Evolutionary conservation across 64 coral and sea anemone genomes (phyloP), one percentile per base, ranked within the genome.

Genomic region (Montipora sp.): DNA sequence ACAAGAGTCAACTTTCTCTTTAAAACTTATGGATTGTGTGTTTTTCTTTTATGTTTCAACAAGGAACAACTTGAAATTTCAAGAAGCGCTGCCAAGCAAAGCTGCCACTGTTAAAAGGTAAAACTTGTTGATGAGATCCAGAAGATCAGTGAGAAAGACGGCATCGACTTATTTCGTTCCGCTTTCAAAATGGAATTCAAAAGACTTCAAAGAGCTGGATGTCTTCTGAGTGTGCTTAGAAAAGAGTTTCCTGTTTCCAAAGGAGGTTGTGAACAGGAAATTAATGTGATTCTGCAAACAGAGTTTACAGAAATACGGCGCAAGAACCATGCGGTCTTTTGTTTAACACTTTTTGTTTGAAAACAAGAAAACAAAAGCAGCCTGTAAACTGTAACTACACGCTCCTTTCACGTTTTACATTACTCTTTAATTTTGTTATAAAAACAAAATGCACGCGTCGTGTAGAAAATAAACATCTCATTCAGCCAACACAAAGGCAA

Each of bases 1-100:
- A 88, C 77, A 12, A 87, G 78, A 93, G 27, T 93, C 91, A 65
- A 93, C 83, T 93, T 93, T 93, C 91, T 88, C 91, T 93, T 93
- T 57, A 93, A 93, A 93, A 88, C 83, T 93, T 93, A 93, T 93
- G 48, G 75, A 73, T 87, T 93, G 91, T 93, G 48, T 93, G 47
- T 55, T 93, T 80, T 93, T 93, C 91, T 81, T 93, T 93, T 93
- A 80, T 93, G 75, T 93, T 88, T 93, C 91, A 88, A 93, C 84
- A 93, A 78, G 91, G 47, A 24, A 79, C 83, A 93, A 87, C 91
- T 93, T 88, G 91, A 93, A 88, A 93, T 93, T 88, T 93, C 83
- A 93, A 93, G 83, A 93, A 88, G 78, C 75, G 75, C 43, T 87
- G 83, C 75, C 75, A 59, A 59, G 8, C 53, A 46, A 59, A 77